A percentile compares a stretch with the other conserved stretches of the same genome.
Evolutionary conservation across 2,797 vertebrate species (phyloP).

Genomic region (Furcifer pardalis): DNA sequence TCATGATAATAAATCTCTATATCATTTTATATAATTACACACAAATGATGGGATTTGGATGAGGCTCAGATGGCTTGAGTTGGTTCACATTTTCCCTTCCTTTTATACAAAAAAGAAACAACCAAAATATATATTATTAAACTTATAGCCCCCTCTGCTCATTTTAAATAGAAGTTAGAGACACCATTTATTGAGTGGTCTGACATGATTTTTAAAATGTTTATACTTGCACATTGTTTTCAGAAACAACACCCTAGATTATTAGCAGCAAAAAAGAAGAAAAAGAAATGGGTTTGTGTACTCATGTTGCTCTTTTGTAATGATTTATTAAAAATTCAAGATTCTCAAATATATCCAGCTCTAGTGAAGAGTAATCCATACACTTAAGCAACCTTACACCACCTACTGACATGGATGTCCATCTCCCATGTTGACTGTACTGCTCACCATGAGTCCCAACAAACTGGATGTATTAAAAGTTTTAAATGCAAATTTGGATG

Average conservation of each 20-base stretch:
- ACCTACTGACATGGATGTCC: background rate
- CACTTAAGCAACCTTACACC: background rate
- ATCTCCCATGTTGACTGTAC: background rate
- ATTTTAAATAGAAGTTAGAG: slow-evolving; percentile 42
- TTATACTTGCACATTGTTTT: background rate
- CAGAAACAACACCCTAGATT: background rate
- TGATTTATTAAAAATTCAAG: background rate
- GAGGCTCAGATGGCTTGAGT: slow-evolving; percentile 74
- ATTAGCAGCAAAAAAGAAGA: background rate
- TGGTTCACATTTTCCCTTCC: slow-evolving; percentile 52
- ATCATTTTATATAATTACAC: slow-evolving; percentile 76
- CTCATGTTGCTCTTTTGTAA: background rate
- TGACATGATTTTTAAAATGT: background rate
- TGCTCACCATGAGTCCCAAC: background rate
- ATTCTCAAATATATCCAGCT: background rate
- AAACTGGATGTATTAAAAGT: background rate
- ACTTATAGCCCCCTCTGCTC: slow-evolving; percentile 63
- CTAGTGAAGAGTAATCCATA: background rate
- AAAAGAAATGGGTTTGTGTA: background rate
- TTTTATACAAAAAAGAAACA: slow-evolving; percentile 58
- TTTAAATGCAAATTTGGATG: background rate
- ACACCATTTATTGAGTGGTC: slow-evolving; percentile 22
- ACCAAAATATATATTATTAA: slow-evolving; percentile 53
- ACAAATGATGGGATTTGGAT: slow-evolving; percentile 70
- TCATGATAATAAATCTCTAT: slow-evolving; percentile 79